A percentile compares a stretch with the other conserved stretches of the same genome.
Conservation (phyloP, 2,797 vertebrate species). For the Pelobates cultripes region DNA sequence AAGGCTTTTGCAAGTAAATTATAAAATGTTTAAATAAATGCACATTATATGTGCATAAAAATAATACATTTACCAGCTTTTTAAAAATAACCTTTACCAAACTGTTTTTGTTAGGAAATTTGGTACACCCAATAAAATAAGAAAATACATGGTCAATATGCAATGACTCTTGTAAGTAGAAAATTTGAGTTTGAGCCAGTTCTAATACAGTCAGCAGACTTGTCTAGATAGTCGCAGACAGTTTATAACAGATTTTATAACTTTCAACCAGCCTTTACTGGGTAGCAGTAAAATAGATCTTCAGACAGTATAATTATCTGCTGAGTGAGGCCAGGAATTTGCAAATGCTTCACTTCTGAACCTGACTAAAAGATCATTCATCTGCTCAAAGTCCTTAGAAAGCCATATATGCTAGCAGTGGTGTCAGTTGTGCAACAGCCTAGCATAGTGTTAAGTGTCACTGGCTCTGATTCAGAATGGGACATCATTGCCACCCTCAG, state of each 20-base stretch:
- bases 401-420: slow-evolving; percentile 62
- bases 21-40: too few relatives aligned
- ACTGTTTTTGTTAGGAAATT: too few relatives aligned
- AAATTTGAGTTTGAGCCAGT: too few relatives aligned
- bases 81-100: too few relatives aligned
- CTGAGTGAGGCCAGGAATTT: not conserved
- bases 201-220: too few relatives aligned
- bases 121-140: too few relatives aligned
- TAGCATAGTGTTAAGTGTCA: slow-evolving; percentile 70
- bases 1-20: too few relatives aligned
- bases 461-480: slow-evolving; percentile 67
- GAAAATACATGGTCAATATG: too few relatives aligned
- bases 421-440: slow-evolving; percentile 66
- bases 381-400: slow-evolving; percentile 57
- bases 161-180: too few relatives aligned
- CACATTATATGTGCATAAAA: too few relatives aligned
- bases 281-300: not conserved
- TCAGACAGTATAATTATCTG: slow-evolving; percentile 8
- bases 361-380: slow-evolving; percentile 33
- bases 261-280: not conserved
- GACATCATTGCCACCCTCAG: slow-evolving; percentile 65
- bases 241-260: not conserved
- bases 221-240: too few relatives aligned
- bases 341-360: slow-evolving; percentile 10
- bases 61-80: too few relatives aligned